Percentiles rank a stretch among this genome's conserved stretches.
Conservation (phyloP, 1,140 invertebrate genomes). For the Pseudomyrmex cubaensis region DNA sequence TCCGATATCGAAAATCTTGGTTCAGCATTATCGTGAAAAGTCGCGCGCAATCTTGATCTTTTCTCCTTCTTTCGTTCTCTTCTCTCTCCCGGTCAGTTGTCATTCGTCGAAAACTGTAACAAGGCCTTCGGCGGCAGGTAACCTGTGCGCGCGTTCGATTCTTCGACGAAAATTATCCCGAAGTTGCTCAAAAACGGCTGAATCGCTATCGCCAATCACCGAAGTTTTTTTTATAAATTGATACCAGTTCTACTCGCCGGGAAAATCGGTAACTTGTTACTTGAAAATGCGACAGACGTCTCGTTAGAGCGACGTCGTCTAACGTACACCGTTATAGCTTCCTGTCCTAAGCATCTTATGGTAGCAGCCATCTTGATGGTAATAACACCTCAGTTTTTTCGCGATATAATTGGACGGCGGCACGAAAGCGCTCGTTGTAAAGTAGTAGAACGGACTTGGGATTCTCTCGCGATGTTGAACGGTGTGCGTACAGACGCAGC, state of each 20-base stretch:
- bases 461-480: not conserved
- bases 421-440: slow-evolving; percentile 9
- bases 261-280: slow-evolving; percentile 36
- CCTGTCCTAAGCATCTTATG: slow-evolving; percentile 10
- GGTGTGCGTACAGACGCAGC: slow-evolving; percentile 9
- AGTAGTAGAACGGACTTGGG: slow-evolving; percentile 11
- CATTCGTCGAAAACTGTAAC: slow-evolving; percentile 52
- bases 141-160: not conserved
- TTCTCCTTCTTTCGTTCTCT: not conserved
- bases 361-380: not conserved
- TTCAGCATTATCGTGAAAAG: slow-evolving; percentile 49
- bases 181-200: slow-evolving; percentile 46
- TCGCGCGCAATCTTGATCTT: slow-evolving; percentile 47
- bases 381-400: slow-evolving; percentile 44
- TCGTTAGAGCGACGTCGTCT: slow-evolving; percentile 47
- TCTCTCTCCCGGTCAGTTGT: not conserved
- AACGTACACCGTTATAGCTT: not conserved
- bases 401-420: slow-evolving; percentile 50
- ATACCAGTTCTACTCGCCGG: slow-evolving; percentile 11
- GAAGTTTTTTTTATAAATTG: slow-evolving; percentile 51
- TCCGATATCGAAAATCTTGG: slow-evolving; percentile 57
- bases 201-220: slow-evolving; percentile 44
- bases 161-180: slow-evolving; percentile 33
- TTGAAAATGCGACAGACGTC: slow-evolving; percentile 41
- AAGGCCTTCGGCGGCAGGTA: not conserved